Base-by-base conservation (phyloP, 2,797 vertebrate genomes). In the Premnoplex brunnescens region DNA sequence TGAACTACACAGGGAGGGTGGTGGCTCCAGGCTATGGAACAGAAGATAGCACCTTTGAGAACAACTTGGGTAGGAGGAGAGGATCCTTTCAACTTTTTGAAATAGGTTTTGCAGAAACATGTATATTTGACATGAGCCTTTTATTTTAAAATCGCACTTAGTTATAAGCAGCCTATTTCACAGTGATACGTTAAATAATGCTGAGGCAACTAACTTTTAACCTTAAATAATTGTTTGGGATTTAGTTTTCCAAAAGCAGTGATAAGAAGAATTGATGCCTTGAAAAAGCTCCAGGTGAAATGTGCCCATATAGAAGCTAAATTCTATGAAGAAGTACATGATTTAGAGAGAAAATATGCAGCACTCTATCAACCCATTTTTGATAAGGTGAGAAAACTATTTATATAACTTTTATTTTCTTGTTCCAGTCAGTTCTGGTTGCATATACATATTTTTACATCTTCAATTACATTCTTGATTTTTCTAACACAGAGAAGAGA, bases 261-360 rank as follows among this genome's bases (percentile, higher is more conserved):
- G 80, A 99, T 98, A 96, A 98, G 99, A 97, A 98, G 99, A 98
- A 98, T 99, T 60, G 98, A 99, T 80, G 99, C 99, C 32, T 94
- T 99, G 98, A 99, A 99, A 95, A 98, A 98, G 94, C 99, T 99
- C 48, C 99, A 99, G 97, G 98, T 99, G 95, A 99, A 99, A 79
- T 99, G 99, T 88, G 99, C 99, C 34, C 98, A 99, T 96, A 99
- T 99, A 97, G 99, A 99, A 96, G 99, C 99, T 64, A 99, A 99
- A 96, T 99, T 99, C 98, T 99, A 99, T 41, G 99, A 99, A 89
- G 99, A 99, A 95, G 99, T 99, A 55, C 99, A 99, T 13, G 99
- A 99, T 93, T 95, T 99, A 81, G 99, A 99, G 98, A 98, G 99
- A 96, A 99, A 99, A 88, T 99, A 99, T 3, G 99, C 99, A 10